Conservation (phyloP, 1,140 invertebrate species). For the Drosophila oshimai region DNA sequence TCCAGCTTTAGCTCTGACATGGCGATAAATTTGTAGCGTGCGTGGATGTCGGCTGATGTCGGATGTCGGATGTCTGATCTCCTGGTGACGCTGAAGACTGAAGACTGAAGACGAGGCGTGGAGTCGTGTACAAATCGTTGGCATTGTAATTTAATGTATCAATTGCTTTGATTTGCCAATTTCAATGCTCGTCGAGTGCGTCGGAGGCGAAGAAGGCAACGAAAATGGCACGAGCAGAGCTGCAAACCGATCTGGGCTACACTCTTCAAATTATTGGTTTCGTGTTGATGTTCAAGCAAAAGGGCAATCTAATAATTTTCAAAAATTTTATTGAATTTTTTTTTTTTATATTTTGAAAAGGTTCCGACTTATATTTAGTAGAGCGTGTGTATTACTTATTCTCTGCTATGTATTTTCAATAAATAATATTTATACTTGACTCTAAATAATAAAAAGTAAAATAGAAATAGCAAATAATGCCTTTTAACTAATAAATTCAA, state of each 20-base stretch:
- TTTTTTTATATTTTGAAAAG: background rate
- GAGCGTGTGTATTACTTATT: no score
- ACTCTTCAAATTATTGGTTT: background rate
- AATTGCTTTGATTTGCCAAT: constrained; percentile 81
- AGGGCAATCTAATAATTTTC: background rate
- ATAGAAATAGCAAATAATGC: no score
- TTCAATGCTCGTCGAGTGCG: constrained; percentile 54
- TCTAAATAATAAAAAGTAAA: no score
- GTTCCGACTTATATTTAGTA: no score
- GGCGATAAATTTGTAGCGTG: constrained; percentile 72
- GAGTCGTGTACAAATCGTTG: constrained; percentile 79
- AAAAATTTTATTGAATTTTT: background rate
- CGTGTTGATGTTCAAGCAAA: background rate
- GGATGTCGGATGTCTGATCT: background rate
- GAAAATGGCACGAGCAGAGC: constrained; percentile 66
- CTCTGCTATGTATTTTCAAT: no score
- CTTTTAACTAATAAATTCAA: no score
- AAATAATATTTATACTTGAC: no score
- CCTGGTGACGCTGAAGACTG: background rate
- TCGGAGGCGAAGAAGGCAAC: constrained; percentile 64
- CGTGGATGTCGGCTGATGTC: constrained; percentile 49
- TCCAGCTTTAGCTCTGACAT: constrained; percentile 24
- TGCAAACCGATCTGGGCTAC: background rate
- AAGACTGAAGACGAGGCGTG: constrained; percentile 61
- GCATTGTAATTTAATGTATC: constrained; percentile 81